Evolutionary conservation across 2,888 invertebrate genomes (phyloP), one percentile per base, ranked within the genome.

Genomic region (Prenolepis imparis): DNA sequence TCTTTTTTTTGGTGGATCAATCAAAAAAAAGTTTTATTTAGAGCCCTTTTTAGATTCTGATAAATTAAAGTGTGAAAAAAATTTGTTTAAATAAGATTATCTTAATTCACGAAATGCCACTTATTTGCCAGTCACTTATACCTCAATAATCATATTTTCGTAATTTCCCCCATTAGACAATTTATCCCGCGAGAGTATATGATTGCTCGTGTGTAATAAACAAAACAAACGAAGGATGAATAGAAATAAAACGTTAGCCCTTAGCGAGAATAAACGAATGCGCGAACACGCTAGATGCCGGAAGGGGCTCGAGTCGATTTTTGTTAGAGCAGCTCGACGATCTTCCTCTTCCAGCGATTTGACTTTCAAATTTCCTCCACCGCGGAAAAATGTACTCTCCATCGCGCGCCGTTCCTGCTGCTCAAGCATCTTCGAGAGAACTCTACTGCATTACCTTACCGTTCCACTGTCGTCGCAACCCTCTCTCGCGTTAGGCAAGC

Each of bases 291-390:
- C 28, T 73, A 55, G 75, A 41, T 81, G 84, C 77, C 66, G 84
- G 68, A 84, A 84, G 84, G 75, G 8, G 66, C 48, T 63, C 55
- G 55, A 81, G 77, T 77, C 75, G 80, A 84, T 85, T 85, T 85
- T 85, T 80, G 84, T 81, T 81, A 70, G 75, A 75, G 66, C 66
- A 75, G 48, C 63, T 57, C 78, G 64, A 81, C 74, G 84, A 84
- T 77, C 64, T 72, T 81, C 73, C 75, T 64, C 68, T 59, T 68
- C 48, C 84, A n/a, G 57, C 59, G 68, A 86, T 86, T 86, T 86
- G 86, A 86, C 86, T 86, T 86, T 80, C 78, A 86, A 86, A 86
- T 86, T 84, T 84, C 24, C 59, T 70, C 55, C 59, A 57, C 80
- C 67, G 48, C 68, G 72, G 85, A 85, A 83, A 85, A 85, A 84